phyloP scores from a whole-genome alignment of 1,140 invertebrate genomes.

The Trichonephila clavata region DNA sequence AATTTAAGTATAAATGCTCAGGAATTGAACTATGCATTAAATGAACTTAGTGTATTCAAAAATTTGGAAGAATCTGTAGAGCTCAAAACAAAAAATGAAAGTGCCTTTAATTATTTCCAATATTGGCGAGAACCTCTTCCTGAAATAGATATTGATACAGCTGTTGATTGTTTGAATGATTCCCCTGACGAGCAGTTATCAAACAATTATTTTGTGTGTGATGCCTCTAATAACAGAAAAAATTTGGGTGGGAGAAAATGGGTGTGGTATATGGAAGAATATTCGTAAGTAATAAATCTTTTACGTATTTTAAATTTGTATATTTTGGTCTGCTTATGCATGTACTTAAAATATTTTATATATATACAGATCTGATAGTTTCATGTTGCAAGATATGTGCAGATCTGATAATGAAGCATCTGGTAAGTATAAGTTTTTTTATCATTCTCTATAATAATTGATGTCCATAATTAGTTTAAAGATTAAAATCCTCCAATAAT shows the following conservation, averaged over 20 bases:
- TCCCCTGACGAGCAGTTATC: not conserved
- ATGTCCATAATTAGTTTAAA: too few species aligned
- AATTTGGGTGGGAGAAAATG: not conserved
- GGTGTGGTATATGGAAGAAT: not conserved
- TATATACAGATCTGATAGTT: conserved; percentile 1
- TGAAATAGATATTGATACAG: conserved; percentile 80
- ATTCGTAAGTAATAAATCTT: not conserved
- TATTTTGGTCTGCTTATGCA: not conserved
- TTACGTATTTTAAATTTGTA: not conserved
- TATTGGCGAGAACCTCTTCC: conserved; percentile 84
- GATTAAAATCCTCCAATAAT: too few species aligned
- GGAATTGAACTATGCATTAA: conserved; percentile 1
- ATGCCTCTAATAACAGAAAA: not conserved
- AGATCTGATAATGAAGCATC: not conserved
- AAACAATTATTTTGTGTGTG: not conserved
- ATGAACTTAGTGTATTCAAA: not conserved
- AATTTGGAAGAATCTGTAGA: not conserved
- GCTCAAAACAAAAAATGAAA: conserved; percentile 78
- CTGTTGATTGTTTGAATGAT: not conserved
- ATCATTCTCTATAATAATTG: too few species aligned
- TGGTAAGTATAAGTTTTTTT: not conserved
- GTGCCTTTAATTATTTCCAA: conserved; percentile 83
- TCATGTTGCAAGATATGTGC: not conserved
- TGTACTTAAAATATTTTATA: too few species aligned
- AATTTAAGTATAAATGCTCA: conserved; percentile 13